Evolutionary conservation across 1,140 invertebrate genomes (phyloP), one percentile per base, ranked within the genome.

Genomic region (Micrasema longulum): DNA sequence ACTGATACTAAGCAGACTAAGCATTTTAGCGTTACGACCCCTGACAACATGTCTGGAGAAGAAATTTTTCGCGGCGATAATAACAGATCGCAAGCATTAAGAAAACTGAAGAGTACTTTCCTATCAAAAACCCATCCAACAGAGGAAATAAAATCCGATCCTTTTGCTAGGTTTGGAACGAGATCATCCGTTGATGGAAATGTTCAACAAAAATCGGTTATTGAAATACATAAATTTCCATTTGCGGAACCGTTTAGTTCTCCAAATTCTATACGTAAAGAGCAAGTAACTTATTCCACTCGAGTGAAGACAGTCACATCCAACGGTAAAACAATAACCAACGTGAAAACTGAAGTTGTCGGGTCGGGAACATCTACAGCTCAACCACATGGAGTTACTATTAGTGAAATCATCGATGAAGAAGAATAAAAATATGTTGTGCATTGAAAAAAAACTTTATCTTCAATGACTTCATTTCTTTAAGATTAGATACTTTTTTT

Each of bases 221-320:
- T 70, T 10, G 55, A 52, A 43, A 78, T 85, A 65, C 81, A 81
- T 71, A 85, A 85, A 76, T 84, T 84, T 69, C 83, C 83, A 53
- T 84, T 85, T 68, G 83, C 83, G 18, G 83, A 85, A 68, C 83
- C 83, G 16, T 84, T 82, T 62, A 76, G 79, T 2, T 81, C 83
- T 11, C 83, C 83, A 35, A 52, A 70, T 43, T 70, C 68, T 10
- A 70, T 70, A 12, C 20, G 47, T 7, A 70, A 62, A 52, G 68
- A 70, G 31, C 26, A 63, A 14, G 47, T 70, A 3, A 23, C 57
- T 43, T 70, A 70, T 26, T 70, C 57, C 2, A 55, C 50, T 26
- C 48, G 55, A 26, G 65, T 53, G 7, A 53, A 26, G 16, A 43
- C 65, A 1, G n/a, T 23, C 22, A 60, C 36, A 20, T 38, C 35